These are phyloP conservation scores for Incurvaria masculella DNA, from an alignment of 2,888 invertebrate genomes.

Conservation along the genomic window DNA sequence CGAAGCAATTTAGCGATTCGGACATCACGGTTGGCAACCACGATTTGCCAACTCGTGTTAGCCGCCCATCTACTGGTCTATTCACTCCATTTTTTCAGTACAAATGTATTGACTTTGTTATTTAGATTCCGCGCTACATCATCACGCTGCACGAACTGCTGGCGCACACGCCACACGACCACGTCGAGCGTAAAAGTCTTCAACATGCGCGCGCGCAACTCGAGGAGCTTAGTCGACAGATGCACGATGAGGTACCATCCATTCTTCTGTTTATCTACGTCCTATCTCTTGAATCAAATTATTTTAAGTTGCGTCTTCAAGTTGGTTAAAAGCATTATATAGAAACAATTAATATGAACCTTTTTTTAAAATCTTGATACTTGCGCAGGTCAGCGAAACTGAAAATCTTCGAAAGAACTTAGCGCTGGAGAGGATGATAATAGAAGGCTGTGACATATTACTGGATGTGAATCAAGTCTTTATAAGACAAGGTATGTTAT, in stretches of 20 bases:
- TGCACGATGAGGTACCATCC: constrained; percentile 76
- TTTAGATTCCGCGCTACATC: constrained; percentile 92
- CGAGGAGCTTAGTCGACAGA: constrained; percentile 80
- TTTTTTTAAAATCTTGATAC: no score
- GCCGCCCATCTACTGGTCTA: no score
- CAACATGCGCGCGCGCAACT: constrained; percentile 85
- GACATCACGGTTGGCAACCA: no score
- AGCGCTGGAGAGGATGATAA: constrained; percentile 90
- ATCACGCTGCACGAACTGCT: constrained; percentile 86
- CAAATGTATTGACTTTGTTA: no score
- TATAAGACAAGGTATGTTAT: constrained; percentile 80
- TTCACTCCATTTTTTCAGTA: no score
- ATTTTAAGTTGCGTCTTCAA: background rate
- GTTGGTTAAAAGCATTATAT: no score
- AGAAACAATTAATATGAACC: no score
- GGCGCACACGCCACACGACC: constrained; percentile 91
- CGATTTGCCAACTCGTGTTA: no score
- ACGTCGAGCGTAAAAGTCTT: constrained; percentile 86
- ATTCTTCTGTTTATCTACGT: background rate
- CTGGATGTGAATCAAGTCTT: constrained; percentile 92
- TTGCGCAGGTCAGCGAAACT: constrained; percentile 78
- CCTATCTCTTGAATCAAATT: no score
- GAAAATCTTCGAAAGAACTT: constrained; percentile 89
- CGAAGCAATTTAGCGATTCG: no score
- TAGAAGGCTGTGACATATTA: constrained; percentile 90